Base-by-base conservation (phyloP, 2,113 vertebrate genomes). In the Paramormyrops kingsleyae region DNA sequence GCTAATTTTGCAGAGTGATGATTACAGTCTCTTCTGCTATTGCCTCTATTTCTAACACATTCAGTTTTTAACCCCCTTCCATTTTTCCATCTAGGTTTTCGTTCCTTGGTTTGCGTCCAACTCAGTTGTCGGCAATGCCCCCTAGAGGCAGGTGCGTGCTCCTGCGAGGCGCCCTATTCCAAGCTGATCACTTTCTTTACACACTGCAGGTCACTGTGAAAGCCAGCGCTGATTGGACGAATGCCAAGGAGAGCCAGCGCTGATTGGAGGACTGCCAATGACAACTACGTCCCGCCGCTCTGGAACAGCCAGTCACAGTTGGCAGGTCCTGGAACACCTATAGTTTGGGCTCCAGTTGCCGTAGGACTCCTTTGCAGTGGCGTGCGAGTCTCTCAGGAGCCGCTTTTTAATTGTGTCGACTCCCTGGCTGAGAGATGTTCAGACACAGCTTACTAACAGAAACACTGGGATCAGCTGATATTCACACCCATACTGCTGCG, bases 121-220 rank as follows among this genome's bases (percentile, higher is more conserved):
- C 85, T 87, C 49, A 53, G 85, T 21, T 87, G 85, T 87, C 85
- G 24, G 31, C 49, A 56, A 87, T 35, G 50, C 85, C 47, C 49
- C 85, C 85, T 53, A 47, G 85, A 87, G 85, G 85, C 50, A 56
- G 27, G 31, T 56, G 85, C 7, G 31, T 53, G 85, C 49, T 53
- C 49, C 47, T 87, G 24, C 27, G 31, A 31, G 24, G n/a, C 2
- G 2, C 85, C 46, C 85, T 52, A 19, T 31, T 52, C 85, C 50
- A 56, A 87, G 85, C 50, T 35, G 49, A 53, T 39, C 47, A 50
- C 85, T 87, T 87, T 87, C 85, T 87, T 53, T 87, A 87, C 85
- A 53, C 50, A 87, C n/a, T 87, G 85, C 85, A 39, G 85, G 85
- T 87, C 49, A 31, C 85, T 7, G 50, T 35, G 85, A 53, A n/a